phyloP scores from a whole-genome alignment of 2,888 invertebrate genomes.

The Drosophila testacea region DNA sequence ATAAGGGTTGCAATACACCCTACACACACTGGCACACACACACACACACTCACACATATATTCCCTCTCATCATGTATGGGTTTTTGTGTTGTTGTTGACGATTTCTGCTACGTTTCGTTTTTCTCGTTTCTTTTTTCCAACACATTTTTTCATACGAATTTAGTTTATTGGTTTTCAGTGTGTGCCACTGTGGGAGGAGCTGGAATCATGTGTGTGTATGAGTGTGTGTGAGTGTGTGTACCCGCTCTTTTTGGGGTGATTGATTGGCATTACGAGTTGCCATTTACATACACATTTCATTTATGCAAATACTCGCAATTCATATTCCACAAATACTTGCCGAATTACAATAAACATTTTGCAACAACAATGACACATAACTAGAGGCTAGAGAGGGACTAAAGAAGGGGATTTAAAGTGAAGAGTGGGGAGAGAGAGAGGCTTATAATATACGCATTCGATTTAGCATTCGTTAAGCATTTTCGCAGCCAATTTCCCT shows the following conservation, averaged over 20 bases:
- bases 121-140: slow-evolving; percentile 49
- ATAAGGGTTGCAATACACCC: slow-evolving; percentile 77
- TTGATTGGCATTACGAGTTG: slow-evolving; percentile 78
- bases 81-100: slow-evolving; percentile 70
- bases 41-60: slow-evolving; percentile 23
- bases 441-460: slow-evolving; percentile 38
- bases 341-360: slow-evolving; percentile 76
- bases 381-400: not conserved
- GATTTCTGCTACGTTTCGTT: slow-evolving; percentile 78
- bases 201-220: slow-evolving; percentile 46
- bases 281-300: slow-evolving; percentile 80
- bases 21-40: slow-evolving; percentile 41
- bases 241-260: slow-evolving; percentile 72
- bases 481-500: slow-evolving; percentile 79
- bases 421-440: not conserved
- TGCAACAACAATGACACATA: slow-evolving; percentile 56
- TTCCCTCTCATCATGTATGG: slow-evolving; percentile 42
- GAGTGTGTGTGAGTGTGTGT: slow-evolving; percentile 41
- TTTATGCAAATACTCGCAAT: slow-evolving; percentile 80
- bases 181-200: slow-evolving; percentile 71
- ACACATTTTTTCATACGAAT: slow-evolving; percentile 70
- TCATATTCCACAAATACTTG: slow-evolving; percentile 78
- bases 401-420: not conserved
- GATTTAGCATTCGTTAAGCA: slow-evolving; percentile 69
- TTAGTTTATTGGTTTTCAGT: slow-evolving; percentile 79